A percentile compares a stretch with the other conserved stretches of the same genome.
Evolutionary conservation across 2,888 invertebrate genomes (phyloP).

Genomic region (Hedya salicella): DNA sequence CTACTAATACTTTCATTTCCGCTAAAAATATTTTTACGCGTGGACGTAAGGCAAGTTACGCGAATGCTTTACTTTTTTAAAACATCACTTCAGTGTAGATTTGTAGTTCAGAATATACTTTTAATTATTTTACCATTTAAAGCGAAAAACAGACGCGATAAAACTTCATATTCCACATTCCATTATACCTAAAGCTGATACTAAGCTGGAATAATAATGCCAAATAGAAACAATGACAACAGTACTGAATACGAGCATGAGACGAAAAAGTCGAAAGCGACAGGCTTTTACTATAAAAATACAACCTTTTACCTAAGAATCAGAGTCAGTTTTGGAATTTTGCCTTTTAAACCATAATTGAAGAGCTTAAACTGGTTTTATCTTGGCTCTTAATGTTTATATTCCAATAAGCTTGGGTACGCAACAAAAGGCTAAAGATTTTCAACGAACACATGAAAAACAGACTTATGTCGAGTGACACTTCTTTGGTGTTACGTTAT

Average conservation of each 20-base stretch:
- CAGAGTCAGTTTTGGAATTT: constrained; percentile 1
- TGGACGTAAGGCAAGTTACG: too few species aligned
- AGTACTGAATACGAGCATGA: background rate
- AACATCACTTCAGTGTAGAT: too few species aligned
- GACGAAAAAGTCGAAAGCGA: background rate
- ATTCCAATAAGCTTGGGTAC: constrained; percentile 22
- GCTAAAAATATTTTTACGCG: too few species aligned
- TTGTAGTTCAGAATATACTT: background rate
- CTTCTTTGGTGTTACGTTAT: background rate
- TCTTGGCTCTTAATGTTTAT: constrained; percentile 28
- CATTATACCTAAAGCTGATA: constrained; percentile 12
- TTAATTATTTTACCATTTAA: background rate
- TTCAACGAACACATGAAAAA: background rate
- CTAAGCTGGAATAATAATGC: constrained; percentile 11
- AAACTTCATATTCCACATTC: background rate
- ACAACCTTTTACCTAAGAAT: background rate
- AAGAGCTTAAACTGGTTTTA: constrained; percentile 24
- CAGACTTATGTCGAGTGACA: background rate
- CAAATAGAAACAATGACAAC: constrained; percentile 20
- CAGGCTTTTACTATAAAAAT: background rate
- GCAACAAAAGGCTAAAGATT: background rate
- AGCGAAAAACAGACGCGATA: background rate
- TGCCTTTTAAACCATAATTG: constrained; percentile 14
- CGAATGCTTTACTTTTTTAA: too few species aligned
- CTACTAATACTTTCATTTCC: too few species aligned